These are phyloP conservation scores for Drosophila repletoides DNA, from an alignment of 1,140 invertebrate species.

Conservation along the genomic window DNA sequence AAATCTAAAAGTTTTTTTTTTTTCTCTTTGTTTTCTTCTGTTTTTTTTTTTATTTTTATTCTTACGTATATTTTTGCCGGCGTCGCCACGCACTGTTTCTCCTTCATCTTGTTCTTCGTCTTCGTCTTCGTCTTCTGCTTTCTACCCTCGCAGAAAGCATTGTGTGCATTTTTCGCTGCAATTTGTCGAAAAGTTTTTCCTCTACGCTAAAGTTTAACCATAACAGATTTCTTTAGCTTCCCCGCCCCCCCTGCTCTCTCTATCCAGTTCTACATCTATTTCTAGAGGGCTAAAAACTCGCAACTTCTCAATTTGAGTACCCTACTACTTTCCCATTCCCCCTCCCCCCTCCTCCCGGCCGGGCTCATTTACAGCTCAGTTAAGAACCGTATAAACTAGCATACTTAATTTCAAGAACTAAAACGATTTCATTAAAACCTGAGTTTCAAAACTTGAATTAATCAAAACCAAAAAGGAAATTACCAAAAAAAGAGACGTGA, in stretches of 20 bases:
- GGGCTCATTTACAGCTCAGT: background rate
- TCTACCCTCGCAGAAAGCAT: constrained; percentile 38
- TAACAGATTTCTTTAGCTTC: constrained; percentile 53
- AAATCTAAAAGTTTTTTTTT: constrained; percentile 53
- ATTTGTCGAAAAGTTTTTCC: constrained; percentile 71
- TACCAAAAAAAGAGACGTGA: too few species aligned
- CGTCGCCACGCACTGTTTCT: constrained; percentile 71
- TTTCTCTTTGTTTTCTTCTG: constrained; percentile 4
- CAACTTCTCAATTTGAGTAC: constrained; percentile 25
- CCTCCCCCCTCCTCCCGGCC: background rate
- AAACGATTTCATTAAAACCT: constrained; percentile 20
- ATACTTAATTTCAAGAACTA: constrained; percentile 12
- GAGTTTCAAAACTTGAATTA: too few species aligned
- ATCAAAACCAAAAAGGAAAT: too few species aligned
- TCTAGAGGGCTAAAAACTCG: constrained; percentile 9
- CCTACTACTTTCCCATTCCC: background rate
- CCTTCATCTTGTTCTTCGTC: background rate
- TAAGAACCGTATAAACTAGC: constrained; percentile 21
- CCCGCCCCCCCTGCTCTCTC: background rate
- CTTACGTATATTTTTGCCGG: constrained; percentile 27
- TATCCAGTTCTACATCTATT: constrained; percentile 8
- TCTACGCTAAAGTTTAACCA: constrained; percentile 60
- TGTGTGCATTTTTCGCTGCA: constrained; percentile 73
- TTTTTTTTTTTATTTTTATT: constrained; percentile 28
- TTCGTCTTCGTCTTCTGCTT: background rate